These are phyloP conservation scores for Limenitis camilla DNA, from an alignment of 2,888 invertebrate species.

Conservation along the genomic window DNA sequence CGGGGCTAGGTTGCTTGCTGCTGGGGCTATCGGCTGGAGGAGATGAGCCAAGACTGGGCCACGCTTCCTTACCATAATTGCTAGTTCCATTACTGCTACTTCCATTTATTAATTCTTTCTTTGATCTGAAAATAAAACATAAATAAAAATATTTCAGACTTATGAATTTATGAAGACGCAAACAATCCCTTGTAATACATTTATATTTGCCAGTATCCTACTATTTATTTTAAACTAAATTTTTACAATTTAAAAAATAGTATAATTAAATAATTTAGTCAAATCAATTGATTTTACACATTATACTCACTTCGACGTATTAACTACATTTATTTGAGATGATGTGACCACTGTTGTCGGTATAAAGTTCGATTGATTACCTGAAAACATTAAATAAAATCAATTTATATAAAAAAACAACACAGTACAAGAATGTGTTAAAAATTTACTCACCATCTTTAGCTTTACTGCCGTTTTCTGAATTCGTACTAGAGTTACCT, in stretches of 20 bases:
- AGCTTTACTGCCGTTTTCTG: constrained; percentile 62
- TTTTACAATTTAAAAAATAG: no score
- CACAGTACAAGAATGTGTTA: neutral
- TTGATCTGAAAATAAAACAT: constrained; percentile 44
- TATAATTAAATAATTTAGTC: no score
- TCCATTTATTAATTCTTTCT: constrained; percentile 49
- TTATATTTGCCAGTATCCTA: no score
- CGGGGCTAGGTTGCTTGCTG: constrained; percentile 55
- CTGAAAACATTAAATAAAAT: constrained; percentile 34
- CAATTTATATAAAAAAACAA: neutral
- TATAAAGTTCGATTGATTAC: constrained; percentile 70
- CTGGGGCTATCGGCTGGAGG: constrained; percentile 65
- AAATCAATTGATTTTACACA: neutral
- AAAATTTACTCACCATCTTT: constrained; percentile 56
- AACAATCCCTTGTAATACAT: no score
- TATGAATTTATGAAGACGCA: no score
- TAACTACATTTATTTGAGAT: constrained; percentile 71
- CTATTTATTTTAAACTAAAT: no score
- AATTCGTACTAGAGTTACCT: constrained; percentile 70
- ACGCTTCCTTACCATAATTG: constrained; percentile 78
- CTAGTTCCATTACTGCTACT: constrained; percentile 35
- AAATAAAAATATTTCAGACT: no score
- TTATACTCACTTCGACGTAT: constrained; percentile 68
- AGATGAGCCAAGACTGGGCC: constrained; percentile 80
- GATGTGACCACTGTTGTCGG: constrained; percentile 71